Base-by-base conservation (phyloP, 2,797 vertebrate genomes). In the Galaxias olidus region DNA sequence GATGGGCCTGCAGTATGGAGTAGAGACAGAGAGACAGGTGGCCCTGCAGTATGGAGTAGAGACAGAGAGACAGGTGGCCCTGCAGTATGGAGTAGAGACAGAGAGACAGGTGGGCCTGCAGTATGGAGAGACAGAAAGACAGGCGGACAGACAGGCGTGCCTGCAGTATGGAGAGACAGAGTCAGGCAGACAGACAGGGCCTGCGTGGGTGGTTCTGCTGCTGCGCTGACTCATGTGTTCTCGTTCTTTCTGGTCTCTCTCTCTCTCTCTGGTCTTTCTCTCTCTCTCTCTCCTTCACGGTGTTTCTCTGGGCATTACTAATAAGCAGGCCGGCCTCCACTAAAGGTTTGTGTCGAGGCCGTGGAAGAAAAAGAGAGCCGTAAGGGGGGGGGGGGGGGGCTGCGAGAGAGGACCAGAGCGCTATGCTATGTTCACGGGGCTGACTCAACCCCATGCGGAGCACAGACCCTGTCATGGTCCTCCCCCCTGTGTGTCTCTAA, bases 181-280 rank as follows among this genome's bases (percentile, higher is more conserved):
- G 19, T n/a, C n/a, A n/a, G n/a, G n/a, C n/a, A 59, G 45, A 58
- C 4, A 44, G 56, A 40, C 58, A n/a, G 9, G 40, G 14, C 41
- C 14, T 40, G 44, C 30, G 46, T 61, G 45, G 59, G 59, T 61
- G 19, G 59, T n/a, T 40, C 59, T 61, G 19, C 46, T 7, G 20
- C 52, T 44, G 41, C 15, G 14, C 15, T 44, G 10, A 4, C 42
- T 17, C 10, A 20, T 10, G 11, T 15, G 17, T 43, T 8, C 10
- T 17, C 10, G 10, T 19, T n/a, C 17, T n/a, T 19, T 15, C 20
- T 40, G 19, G n/a, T 46, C 18, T 60, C 18, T 20, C 18, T 46
- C 17, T 47, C 15, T 61, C 55, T 60, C n/a, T n/a, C n/a, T n/a
- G n/a, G n/a, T n/a, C n/a, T n/a, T 45, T 61, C 44, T 59, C 43